Evolutionary conservation across 2,797 vertebrate species (phyloP).

Genomic region (Sylvia borin): DNA sequence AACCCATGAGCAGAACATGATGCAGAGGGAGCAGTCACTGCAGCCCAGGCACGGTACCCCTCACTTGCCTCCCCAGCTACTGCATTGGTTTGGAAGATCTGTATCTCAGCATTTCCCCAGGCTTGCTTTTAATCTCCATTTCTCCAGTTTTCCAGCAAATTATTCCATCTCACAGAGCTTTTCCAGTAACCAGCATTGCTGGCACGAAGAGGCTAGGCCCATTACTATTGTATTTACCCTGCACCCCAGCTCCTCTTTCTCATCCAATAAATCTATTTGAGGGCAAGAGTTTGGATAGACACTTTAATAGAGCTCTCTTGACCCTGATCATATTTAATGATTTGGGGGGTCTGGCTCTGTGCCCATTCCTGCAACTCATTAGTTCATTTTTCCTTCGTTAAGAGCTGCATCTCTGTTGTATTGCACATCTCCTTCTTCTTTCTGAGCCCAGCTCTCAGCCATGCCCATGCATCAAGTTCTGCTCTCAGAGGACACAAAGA

Average conservation of each 20-base stretch:
- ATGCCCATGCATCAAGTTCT: neutral
- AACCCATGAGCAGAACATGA: neutral
- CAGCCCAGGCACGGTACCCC: fast-evolving
- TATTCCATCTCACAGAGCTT: neutral
- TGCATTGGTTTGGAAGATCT: neutral
- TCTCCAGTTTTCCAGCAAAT: neutral
- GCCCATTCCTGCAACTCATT: slow-evolving; percentile 60
- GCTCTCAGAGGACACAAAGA: neutral
- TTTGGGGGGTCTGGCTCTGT: slow-evolving; percentile 57
- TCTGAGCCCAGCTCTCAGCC: neutral
- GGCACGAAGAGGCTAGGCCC: neutral
- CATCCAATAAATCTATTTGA: slow-evolving; percentile 77
- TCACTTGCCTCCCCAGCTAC: neutral
- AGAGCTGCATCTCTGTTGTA: neutral
- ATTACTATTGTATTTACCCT: slow-evolving; percentile 46
- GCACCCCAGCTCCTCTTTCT: slow-evolving; percentile 33
- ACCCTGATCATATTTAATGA: slow-evolving; percentile 75
- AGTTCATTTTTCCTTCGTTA: slow-evolving; percentile 6
- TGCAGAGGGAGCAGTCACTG: neutral
- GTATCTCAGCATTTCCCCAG: neutral
- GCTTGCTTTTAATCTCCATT: neutral
- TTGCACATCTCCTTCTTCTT: neutral
- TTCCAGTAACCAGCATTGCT: slow-evolving; percentile 34
- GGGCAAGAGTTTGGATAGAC: slow-evolving; percentile 70
- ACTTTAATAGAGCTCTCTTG: slow-evolving; percentile 73